Percentiles rank a stretch among this genome's conserved stretches.
Conservation (phyloP, 2,113 vertebrate species). For the Egretta garzetta region DNA sequence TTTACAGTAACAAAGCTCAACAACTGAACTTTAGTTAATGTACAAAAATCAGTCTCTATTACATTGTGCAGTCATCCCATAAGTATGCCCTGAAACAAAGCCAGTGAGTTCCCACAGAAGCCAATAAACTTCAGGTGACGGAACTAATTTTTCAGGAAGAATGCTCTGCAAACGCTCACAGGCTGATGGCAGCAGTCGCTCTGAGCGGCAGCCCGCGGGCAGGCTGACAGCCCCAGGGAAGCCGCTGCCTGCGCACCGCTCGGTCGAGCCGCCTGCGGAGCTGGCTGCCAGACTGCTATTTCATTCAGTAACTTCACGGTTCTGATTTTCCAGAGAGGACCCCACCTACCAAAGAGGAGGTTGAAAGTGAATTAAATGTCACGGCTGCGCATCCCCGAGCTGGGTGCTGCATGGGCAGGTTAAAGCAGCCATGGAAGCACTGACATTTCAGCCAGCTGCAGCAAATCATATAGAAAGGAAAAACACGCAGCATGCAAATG, state of each 20-base stretch:
- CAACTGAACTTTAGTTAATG: background rate
- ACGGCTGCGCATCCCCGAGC: background rate
- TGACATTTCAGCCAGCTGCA: background rate
- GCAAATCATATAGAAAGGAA: background rate
- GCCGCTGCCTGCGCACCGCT: fast-evolving
- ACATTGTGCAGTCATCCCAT: background rate
- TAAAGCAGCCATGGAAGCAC: background rate
- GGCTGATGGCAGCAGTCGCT: background rate
- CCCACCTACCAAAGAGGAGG: background rate
- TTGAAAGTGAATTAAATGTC: background rate
- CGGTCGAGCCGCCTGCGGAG: background rate
- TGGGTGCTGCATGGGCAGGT: background rate
- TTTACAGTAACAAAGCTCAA: background rate
- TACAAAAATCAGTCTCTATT: background rate
- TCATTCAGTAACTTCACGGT: background rate
- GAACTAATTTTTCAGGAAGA: background rate
- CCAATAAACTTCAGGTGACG: background rate
- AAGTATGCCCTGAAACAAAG: background rate
- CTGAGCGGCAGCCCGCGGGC: background rate
- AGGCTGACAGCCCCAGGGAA: background rate
- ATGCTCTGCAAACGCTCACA: fast-evolving
- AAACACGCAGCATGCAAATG: background rate
- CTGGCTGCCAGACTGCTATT: background rate
- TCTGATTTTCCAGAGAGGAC: background rate
- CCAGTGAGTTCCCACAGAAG: background rate